Percentiles rank a stretch among this genome's conserved stretches.
These are phyloP conservation scores for Portevinia maculata DNA, from an alignment of 2,888 invertebrate genomes.

Conservation along the genomic window DNA sequence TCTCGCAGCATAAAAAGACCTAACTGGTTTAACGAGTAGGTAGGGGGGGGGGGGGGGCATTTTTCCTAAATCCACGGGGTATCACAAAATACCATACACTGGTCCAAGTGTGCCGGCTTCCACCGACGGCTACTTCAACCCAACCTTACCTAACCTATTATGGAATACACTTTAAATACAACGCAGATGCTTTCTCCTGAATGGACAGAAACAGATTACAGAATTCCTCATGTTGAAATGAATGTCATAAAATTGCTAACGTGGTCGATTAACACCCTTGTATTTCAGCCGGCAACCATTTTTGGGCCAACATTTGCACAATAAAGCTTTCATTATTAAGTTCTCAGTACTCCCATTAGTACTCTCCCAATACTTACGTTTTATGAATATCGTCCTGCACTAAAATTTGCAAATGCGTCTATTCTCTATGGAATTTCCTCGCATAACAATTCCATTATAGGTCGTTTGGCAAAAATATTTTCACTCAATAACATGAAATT, in stretches of 20 bases:
- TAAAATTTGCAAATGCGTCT: constrained; percentile 40
- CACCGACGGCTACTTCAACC: too few relatives aligned
- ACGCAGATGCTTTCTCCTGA: too few relatives aligned
- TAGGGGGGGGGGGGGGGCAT: too few relatives aligned
- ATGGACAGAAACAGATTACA: neutral
- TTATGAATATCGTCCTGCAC: constrained; percentile 40
- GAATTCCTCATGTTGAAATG: neutral
- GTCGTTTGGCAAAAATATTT: constrained; percentile 18
- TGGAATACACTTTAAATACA: too few relatives aligned
- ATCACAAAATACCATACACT: too few relatives aligned
- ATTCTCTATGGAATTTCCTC: constrained; percentile 1
- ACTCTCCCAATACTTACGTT: constrained; percentile 8
- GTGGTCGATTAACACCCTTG: neutral
- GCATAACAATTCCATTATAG: constrained; percentile 9
- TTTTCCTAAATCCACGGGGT: too few relatives aligned
- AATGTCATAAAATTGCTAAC: neutral
- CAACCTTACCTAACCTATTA: too few relatives aligned
- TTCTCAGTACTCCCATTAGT: neutral
- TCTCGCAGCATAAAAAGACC: too few relatives aligned
- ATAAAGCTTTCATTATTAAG: constrained; percentile 6
- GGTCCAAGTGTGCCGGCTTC: too few relatives aligned
- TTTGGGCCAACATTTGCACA: neutral
- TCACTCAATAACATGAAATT: constrained; percentile 20
- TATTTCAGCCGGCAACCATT: neutral
- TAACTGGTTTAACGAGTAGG: too few relatives aligned